Evolutionary conservation across 2,888 invertebrate species (phyloP).

Genomic region (Perithous albicinctus): DNA sequence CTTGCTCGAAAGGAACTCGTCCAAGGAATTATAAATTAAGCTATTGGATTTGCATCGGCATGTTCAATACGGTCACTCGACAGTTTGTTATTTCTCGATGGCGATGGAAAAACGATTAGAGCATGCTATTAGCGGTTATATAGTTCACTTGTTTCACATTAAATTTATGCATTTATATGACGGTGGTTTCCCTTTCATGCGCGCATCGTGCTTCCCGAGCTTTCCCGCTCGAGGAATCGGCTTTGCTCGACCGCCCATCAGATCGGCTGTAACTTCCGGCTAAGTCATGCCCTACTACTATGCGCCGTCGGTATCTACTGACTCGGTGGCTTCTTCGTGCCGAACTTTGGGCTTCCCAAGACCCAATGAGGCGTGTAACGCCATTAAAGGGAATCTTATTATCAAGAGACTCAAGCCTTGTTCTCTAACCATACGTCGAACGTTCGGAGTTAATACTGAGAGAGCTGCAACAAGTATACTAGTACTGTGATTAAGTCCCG

Average conservation of each 20-base stretch:
- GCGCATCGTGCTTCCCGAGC: not conserved
- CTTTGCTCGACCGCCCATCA: conserved; percentile 43
- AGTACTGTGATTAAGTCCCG: conserved; percentile 81
- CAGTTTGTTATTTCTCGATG: conserved; percentile 44
- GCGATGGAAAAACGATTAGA: conserved; percentile 16
- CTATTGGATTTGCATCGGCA: conserved; percentile 80
- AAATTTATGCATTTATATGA: not conserved
- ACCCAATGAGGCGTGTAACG: conserved; percentile 85
- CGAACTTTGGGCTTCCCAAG: conserved; percentile 82
- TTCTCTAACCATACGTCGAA: conserved; percentile 63
- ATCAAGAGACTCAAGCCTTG: conserved; percentile 77
- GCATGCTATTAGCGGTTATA: conserved; percentile 1
- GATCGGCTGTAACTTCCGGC: conserved; percentile 79
- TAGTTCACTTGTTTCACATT: conserved; percentile 6
- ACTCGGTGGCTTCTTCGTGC: conserved; percentile 36
- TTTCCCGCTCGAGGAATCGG: conserved; percentile 41
- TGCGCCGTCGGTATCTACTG: conserved; percentile 63
- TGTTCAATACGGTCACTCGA: conserved; percentile 48
- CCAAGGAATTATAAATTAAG: conserved; percentile 83
- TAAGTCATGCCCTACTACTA: conserved; percentile 81
- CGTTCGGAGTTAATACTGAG: conserved; percentile 1
- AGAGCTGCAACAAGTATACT: conserved; percentile 80
- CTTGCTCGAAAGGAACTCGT: conserved; percentile 47
- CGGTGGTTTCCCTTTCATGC: conserved; percentile 35
- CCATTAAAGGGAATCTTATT: conserved; percentile 85